Base-by-base conservation (phyloP, 2,888 invertebrate species). In the Drepana falcataria region DNA sequence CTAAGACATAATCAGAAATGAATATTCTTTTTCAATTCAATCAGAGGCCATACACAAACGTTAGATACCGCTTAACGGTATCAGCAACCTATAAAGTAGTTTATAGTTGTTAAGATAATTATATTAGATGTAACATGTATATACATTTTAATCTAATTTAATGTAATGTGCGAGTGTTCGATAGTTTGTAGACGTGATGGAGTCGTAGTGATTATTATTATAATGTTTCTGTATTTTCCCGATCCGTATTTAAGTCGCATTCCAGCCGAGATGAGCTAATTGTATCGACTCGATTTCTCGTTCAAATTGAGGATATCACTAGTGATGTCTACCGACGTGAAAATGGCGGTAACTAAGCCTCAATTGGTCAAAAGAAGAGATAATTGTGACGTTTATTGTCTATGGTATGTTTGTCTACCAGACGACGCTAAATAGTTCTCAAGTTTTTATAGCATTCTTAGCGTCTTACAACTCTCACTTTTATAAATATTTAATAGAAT, bases 91-190 rank as follows among this genome's bases (percentile, higher is more conserved):
- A 73, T 73, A 70, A 72, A 62, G 77, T 86, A 84, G 81, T 71
- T 73, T 77, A 77, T 72, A 81, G 66, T 81, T 81, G 74, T 78
- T 87, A 86, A 82, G 80, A 69, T 77, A 37, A 21, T 37, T 37
- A 79, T 74, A 71, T 79, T 88, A 89, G 86, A 68, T 71, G 67
- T 87, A 85, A 87, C 75, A 79, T 91, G 91, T 91, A 91, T 90
- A 91, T 91, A 89, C 75, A 83, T 89, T 88, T 87, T 82, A 84
- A 79, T 75, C 77, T 86, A 87, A 86, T 85, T 75, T 78, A 83
- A 84, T 85, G 84, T 87, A 84, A 87, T 80, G 91, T 91, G 90
- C 79, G 91, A 84, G 90, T 91, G 90, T 89, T 90, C 81, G 84
- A 88, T 91, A 91, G 89, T 72, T 21, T 81, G 90, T 91, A 90